phyloP scores from a whole-genome alignment of 2,888 invertebrate species.

The Syrista parreyssii region DNA sequence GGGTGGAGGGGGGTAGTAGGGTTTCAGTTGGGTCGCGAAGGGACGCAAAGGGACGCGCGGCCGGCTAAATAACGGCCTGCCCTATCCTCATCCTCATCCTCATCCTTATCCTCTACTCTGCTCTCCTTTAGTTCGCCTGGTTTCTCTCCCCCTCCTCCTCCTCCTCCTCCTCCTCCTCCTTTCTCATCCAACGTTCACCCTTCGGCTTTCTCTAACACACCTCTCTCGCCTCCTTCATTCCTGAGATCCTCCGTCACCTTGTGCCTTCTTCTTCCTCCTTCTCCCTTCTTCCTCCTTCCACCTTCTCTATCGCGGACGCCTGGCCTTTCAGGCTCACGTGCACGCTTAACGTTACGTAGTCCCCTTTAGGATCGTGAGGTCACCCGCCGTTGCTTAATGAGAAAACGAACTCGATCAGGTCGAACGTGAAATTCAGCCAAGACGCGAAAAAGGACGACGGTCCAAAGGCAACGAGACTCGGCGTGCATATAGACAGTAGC shows the following conservation, averaged over 20 bases:
- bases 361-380: slow-evolving; percentile 1
- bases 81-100: slow-evolving; percentile 45
- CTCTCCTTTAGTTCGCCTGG: not conserved
- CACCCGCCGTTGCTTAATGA: too few relatives aligned
- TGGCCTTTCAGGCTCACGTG: slow-evolving; percentile 47
- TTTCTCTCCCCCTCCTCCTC: slow-evolving; percentile 28
- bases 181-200: not conserved
- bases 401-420: too few relatives aligned
- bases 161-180: slow-evolving; percentile 1
- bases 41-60: slow-evolving; percentile 49
- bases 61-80: slow-evolving; percentile 57
- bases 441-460: too few relatives aligned
- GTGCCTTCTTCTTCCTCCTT: slow-evolving; percentile 11
- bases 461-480: not conserved
- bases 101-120: slow-evolving; percentile 15
- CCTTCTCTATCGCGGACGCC: slow-evolving; percentile 30
- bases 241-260: slow-evolving; percentile 25
- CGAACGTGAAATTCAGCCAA: too few relatives aligned
- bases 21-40: slow-evolving; percentile 57
- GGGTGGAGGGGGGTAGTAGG: slow-evolving; percentile 23
- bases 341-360: slow-evolving; percentile 37
- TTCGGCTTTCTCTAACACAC: slow-evolving; percentile 21
- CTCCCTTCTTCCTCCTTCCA: slow-evolving; percentile 16
- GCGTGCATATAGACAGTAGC: not conserved
- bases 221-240: too few relatives aligned